Evolutionary conservation across 2,113 vertebrate genomes (phyloP), one percentile per base, ranked within the genome.

Genomic region (Lepisosteus oculatus): DNA sequence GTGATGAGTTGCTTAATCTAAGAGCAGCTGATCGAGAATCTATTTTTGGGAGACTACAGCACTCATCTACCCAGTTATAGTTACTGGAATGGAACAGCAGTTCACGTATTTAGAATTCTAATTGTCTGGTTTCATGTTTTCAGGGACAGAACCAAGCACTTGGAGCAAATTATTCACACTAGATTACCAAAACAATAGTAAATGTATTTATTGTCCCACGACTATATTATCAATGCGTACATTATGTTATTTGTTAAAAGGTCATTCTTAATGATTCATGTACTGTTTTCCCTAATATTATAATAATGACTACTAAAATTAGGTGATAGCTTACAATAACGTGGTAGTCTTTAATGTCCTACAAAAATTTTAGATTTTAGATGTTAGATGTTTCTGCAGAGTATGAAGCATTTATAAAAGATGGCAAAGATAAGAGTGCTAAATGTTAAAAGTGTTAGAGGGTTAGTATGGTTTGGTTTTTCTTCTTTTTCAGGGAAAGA

Each of bases 1-100:
- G 85, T 77, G 86, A 80, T 73, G 84, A 89, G 83, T 73, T 88
- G 85, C 84, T 86, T 84, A 87, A 84, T 88, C 81, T 84, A 79
- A 76, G 79, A 86, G 82, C 88, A 89, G 85, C 89, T 89, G 88
- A 90, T 86, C 77, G 65, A 59, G 45, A 29, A 75, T 72, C 75
- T 90, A 90, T 90, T 88, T 90, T 86, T 88, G 88, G 87, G 82
- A 79, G 65, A 77, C 55, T 61, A 72, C 76, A 70, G 75, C 76
- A 13, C 57, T 84, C 80, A 45, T 62, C 70, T 65, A 83, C 71
- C 81, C 82, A 79, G 76, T 80, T 78, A 68, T 76, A 76, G 71
- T 67, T 61, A 73, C 82, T 71, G 69, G 85, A 88, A 88, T 88
- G 88, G 79, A 79, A 67, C 43, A 65, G 57, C 62, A 68, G 74